These are phyloP conservation scores for Hirudo medicinalis DNA, from an alignment of 1,140 invertebrate genomes.

Conservation along the genomic window DNA sequence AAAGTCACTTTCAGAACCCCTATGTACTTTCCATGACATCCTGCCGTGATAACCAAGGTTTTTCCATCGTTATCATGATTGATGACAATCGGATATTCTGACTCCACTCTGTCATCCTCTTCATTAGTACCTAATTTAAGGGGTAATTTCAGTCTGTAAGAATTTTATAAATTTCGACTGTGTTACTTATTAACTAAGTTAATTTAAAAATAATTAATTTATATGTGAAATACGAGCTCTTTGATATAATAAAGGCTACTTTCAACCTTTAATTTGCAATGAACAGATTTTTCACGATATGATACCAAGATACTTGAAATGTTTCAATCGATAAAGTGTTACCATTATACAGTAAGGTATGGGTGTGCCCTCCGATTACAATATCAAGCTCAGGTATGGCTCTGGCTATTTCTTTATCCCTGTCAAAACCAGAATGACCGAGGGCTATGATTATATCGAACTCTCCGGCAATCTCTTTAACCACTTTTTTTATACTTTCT, in stretches of 20 bases:
- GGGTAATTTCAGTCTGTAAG: too few relatives aligned
- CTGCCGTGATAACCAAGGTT: slow-evolving; percentile 76
- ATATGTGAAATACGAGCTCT: too few relatives aligned
- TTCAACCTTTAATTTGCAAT: too few relatives aligned
- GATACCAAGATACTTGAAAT: too few relatives aligned
- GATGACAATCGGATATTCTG: slow-evolving; percentile 62
- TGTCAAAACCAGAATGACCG: neutral
- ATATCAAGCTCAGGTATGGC: slow-evolving; percentile 2
- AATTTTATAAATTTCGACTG: too few relatives aligned
- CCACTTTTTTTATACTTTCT: neutral
- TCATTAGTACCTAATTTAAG: too few relatives aligned
- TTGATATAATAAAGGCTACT: too few relatives aligned
- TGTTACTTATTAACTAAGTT: too few relatives aligned
- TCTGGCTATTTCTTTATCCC: neutral
- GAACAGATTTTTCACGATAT: too few relatives aligned
- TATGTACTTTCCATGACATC: slow-evolving; percentile 78
- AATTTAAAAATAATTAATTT: too few relatives aligned
- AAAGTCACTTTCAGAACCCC: slow-evolving; percentile 62
- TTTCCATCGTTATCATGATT: slow-evolving; percentile 53
- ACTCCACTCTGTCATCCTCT: slow-evolving; percentile 36
- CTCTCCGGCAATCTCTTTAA: neutral
- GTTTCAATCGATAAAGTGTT: neutral
- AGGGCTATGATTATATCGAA: neutral
- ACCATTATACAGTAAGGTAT: neutral
- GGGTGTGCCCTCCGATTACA: neutral